Evolutionary conservation across 2,888 invertebrate genomes (phyloP).

Genomic region (Prosapia bicincta): DNA sequence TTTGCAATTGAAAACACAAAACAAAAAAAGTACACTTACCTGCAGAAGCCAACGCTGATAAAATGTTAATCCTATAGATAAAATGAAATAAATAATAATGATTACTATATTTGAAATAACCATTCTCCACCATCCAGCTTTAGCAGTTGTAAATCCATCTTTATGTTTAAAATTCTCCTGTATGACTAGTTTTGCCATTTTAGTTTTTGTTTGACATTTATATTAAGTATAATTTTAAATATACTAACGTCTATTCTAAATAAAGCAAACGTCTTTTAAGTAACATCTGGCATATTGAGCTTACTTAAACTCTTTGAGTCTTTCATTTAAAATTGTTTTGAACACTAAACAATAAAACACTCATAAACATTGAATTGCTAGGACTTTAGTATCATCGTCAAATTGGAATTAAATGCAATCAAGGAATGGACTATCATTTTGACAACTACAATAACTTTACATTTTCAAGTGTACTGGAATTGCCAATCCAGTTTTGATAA

Average conservation of each 20-base stretch:
- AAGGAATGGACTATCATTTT: too few relatives aligned
- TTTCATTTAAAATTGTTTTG: not conserved
- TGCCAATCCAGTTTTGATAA: too few relatives aligned
- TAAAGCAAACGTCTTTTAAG: not conserved
- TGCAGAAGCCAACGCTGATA: constrained; percentile 92
- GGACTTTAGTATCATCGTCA: too few relatives aligned
- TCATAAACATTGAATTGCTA: too few relatives aligned
- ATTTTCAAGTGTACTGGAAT: too few relatives aligned
- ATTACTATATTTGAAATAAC: constrained; percentile 44
- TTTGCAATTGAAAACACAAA: too few relatives aligned
- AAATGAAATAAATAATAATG: constrained; percentile 79
- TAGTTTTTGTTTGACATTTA: not conserved
- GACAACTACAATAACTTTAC: too few relatives aligned
- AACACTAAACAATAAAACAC: too few relatives aligned
- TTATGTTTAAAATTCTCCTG: constrained; percentile 20
- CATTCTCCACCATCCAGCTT: constrained; percentile 21
- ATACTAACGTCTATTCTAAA: not conserved
- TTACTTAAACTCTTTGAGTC: not conserved
- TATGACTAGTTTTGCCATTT: constrained; percentile 25
- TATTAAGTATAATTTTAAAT: not conserved
- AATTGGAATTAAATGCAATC: too few relatives aligned
- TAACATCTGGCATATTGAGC: not conserved
- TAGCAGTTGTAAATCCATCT: constrained; percentile 12
- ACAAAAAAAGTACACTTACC: constrained; percentile 49
- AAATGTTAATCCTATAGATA: constrained; percentile 95